Evolutionary conservation across 2,797 vertebrate species (phyloP).

Genomic region (Gephyroberyx darwinii): DNA sequence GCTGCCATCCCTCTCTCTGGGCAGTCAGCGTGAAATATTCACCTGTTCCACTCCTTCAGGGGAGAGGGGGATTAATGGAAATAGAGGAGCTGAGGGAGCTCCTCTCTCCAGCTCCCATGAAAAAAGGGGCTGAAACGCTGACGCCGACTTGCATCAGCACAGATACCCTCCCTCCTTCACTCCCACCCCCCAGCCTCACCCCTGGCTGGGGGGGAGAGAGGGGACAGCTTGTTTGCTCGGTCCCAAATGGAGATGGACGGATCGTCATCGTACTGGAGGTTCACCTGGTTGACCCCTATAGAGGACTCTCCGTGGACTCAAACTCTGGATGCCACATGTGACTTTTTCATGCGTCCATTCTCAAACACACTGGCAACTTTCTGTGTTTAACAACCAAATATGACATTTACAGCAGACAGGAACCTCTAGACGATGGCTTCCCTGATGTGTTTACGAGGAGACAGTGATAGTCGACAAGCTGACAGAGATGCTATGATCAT

Average conservation of each 20-base stretch:
- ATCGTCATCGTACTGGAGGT: not conserved
- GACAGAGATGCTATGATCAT: too few species aligned
- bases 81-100: constrained; percentile 57
- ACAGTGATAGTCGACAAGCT: too few species aligned
- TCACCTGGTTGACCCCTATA: not conserved
- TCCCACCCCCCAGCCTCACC: not conserved
- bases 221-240: not conserved
- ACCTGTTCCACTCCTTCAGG: constrained; percentile 70
- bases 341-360: not conserved
- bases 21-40: constrained; percentile 74
- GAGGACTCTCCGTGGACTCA: not conserved
- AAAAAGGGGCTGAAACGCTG: constrained; percentile 61
- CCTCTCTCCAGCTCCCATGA: constrained; percentile 42
- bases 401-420: too few species aligned
- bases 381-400: too few species aligned
- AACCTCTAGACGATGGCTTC: too few species aligned
- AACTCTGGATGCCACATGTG: not conserved
- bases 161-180: constrained; percentile 21
- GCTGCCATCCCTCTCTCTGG: constrained; percentile 64
- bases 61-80: constrained; percentile 68
- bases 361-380: too few species aligned
- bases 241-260: not conserved
- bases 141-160: constrained; percentile 65
- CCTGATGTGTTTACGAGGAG: too few species aligned
- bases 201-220: not conserved